Evolutionary conservation across 2,888 invertebrate genomes (phyloP).

Genomic region (Rosalia funebris): DNA sequence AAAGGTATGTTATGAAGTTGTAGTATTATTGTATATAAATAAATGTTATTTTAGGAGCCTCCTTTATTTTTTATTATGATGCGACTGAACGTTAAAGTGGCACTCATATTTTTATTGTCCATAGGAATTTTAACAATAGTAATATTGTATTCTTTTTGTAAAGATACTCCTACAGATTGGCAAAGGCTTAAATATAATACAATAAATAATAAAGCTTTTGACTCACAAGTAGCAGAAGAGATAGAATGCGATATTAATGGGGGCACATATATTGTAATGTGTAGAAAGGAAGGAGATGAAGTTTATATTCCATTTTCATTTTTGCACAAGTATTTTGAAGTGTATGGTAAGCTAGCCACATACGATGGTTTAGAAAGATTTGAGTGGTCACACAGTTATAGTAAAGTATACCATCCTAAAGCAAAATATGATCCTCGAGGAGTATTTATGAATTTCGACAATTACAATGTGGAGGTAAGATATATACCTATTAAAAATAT

Average conservation of each 20-base stretch:
- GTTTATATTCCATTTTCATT: slow-evolving; percentile 93
- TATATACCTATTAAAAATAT: slow-evolving; percentile 68
- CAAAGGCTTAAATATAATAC: slow-evolving; percentile 40
- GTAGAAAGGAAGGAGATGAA: slow-evolving; percentile 71
- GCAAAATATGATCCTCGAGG: slow-evolving; percentile 89
- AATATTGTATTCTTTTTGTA: slow-evolving; percentile 81
- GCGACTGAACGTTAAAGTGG: slow-evolving; percentile 81
- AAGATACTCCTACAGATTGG: slow-evolving; percentile 56
- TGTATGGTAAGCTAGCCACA: slow-evolving; percentile 85
- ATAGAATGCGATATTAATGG: slow-evolving; percentile 91
- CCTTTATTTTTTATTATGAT: slow-evolving; percentile 72
- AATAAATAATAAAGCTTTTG: slow-evolving; percentile 52
- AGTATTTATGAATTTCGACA: slow-evolving; percentile 95
- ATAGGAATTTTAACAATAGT: slow-evolving; percentile 76
- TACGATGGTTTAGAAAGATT: slow-evolving; percentile 82
- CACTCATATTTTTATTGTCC: slow-evolving; percentile 73
- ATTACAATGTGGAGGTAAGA: slow-evolving; percentile 96
- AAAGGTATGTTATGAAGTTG: slow-evolving; percentile 14
- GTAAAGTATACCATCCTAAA: slow-evolving; percentile 89
- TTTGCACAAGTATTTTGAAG: slow-evolving; percentile 93
- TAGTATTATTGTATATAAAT: background rate
- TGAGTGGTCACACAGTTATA: slow-evolving; percentile 95
- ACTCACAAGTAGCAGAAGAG: slow-evolving; percentile 69
- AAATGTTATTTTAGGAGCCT: slow-evolving; percentile 57
- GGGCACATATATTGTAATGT: slow-evolving; percentile 70